Base-by-base conservation (phyloP, 2,113 vertebrate genomes). In the Centropus unirufus region DNA sequence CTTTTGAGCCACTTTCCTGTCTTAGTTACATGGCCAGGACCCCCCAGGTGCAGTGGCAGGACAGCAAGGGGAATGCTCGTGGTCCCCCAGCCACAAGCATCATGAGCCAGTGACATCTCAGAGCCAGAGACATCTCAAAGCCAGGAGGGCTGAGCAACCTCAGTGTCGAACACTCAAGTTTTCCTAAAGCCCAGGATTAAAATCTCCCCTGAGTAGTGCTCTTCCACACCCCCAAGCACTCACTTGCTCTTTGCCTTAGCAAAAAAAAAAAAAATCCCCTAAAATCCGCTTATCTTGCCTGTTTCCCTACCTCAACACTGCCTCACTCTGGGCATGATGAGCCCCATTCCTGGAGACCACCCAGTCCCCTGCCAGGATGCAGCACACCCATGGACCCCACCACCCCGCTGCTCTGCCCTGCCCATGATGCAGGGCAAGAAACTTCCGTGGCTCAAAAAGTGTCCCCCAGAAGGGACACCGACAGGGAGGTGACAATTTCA, bases 31-130 rank as follows among this genome's bases (percentile, higher is more conserved):
- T 14, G 22, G 76, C 68, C 83, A 67, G 46, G 64, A 69, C 24
- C 54, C 36, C 22, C n/a, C 58, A 88, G 55, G 15, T 76, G 74
- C 70, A 49, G 46, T 3, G 0, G 0, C n/a, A 61, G 47, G 54
- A 67, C 0, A 0, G n/a, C 3, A 4, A 70, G 66, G 11, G 39
- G 30, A 47, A 10, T 4, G 2, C 18, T 77, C 24, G n/a, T 5
- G 6, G 42, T 18, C 30, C 26, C 24, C 7, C 1, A 1, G 2
- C 22, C 7, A 1, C 2, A 1, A 26, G 40, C 64, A 61, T 55
- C 69, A 40, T 0, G 2, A 0, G 7, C 57, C 69, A 76, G 74
- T 3, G 3, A 13, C 0, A 0, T 34, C 64, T 83, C 0, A 0
- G 69, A 93, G 67, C 36, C 78, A 73, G 69, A 7, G 3, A 12